These are phyloP conservation scores for Andrena praecox DNA, from an alignment of 2,888 invertebrate species.

Conservation along the genomic window DNA sequence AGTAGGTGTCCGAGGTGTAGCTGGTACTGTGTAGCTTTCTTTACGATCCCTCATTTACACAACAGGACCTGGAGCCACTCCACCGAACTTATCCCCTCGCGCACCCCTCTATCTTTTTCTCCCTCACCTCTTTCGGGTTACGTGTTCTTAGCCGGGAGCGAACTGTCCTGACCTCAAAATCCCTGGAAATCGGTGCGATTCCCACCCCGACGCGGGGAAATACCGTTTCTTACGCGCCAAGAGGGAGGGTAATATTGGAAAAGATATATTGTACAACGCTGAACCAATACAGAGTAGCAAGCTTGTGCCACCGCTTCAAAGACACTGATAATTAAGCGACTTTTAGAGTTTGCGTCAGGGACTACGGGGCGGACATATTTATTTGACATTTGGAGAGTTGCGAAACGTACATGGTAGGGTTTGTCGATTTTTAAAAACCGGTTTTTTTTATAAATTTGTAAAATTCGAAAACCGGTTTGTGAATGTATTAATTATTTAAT, in stretches of 20 bases:
- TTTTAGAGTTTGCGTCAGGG: background rate
- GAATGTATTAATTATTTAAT: no score
- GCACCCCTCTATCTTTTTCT: slow-evolving; percentile 26
- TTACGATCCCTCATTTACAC: slow-evolving; percentile 82
- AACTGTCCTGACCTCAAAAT: slow-evolving; percentile 32
- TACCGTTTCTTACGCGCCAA: background rate
- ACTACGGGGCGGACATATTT: no score
- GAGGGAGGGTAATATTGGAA: background rate
- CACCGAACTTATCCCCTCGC: slow-evolving; percentile 69
- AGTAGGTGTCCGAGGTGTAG: slow-evolving; percentile 80
- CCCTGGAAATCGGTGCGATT: slow-evolving; percentile 35
- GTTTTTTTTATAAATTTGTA: no score
- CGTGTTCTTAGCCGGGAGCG: background rate
- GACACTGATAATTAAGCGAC: no score
- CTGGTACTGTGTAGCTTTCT: slow-evolving; percentile 77
- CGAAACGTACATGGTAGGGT: no score
- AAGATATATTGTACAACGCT: background rate
- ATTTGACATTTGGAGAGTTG: no score
- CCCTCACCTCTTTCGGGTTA: slow-evolving; percentile 10
- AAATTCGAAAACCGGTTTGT: no score
- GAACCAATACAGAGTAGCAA: background rate
- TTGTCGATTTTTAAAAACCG: no score
- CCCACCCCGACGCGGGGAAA: background rate
- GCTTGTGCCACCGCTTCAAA: background rate
- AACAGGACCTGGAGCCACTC: slow-evolving; percentile 77